Percentiles rank a stretch among this genome's conserved stretches.
Evolutionary conservation across 37 sponge, comb jelly and placozoan species (phyloP).

Genomic region (Tethya wilhelma): DNA sequence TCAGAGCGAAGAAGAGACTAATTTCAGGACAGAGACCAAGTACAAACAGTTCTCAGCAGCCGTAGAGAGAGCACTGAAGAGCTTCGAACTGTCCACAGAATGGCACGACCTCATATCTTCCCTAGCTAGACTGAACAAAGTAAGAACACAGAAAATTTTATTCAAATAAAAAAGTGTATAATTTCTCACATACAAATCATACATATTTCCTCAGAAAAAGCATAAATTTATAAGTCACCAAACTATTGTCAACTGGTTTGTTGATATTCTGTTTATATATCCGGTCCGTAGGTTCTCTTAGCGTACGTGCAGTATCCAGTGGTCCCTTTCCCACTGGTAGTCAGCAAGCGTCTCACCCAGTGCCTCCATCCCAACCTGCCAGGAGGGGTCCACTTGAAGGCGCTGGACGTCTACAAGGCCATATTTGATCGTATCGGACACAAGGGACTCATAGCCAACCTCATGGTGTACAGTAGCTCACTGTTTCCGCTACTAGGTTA

Average conservation of each 20-base stretch:
- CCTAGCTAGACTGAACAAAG: slow-evolving; percentile 82
- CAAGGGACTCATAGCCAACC: slow-evolving; percentile 61
- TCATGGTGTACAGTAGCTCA: slow-evolving; percentile 73
- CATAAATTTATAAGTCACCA: too few species aligned
- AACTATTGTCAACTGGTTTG: neutral
- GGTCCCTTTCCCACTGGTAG: slow-evolving; percentile 72
- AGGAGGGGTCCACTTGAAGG: slow-evolving; percentile 85
- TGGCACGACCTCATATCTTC: slow-evolving; percentile 93
- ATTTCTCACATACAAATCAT: too few species aligned
- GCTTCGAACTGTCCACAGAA: slow-evolving; percentile 85
- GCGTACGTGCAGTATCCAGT: slow-evolving; percentile 78
- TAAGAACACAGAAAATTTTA: neutral
- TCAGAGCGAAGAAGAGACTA: slow-evolving; percentile 25
- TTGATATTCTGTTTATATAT: neutral
- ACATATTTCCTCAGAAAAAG: too few species aligned
- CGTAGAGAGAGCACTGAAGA: slow-evolving; percentile 81
- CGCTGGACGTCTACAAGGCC: slow-evolving; percentile 75
- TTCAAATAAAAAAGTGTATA: too few species aligned
- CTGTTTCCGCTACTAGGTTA: slow-evolving; percentile 86
- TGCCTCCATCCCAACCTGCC: slow-evolving; percentile 94
- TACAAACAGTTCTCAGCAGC: slow-evolving; percentile 71
- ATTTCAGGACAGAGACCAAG: slow-evolving; percentile 68
- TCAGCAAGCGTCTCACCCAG: slow-evolving; percentile 89
- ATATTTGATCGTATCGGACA: slow-evolving; percentile 81
- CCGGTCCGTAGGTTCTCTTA: slow-evolving; percentile 64